These are phyloP conservation scores for Psettodes erumei DNA, from an alignment of 2,113 vertebrate species.

Conservation along the genomic window DNA sequence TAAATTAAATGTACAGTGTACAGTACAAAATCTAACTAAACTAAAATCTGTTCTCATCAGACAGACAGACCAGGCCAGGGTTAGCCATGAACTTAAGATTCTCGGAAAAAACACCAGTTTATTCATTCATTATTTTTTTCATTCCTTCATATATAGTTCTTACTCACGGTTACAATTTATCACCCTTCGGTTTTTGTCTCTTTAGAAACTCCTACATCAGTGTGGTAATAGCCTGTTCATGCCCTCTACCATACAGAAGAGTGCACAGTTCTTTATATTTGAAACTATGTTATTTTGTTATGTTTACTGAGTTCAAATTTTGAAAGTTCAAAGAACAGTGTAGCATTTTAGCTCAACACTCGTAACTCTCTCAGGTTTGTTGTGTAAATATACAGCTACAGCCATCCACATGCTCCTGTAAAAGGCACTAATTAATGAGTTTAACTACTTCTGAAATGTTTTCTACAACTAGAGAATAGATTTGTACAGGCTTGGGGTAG, in stretches of 20 bases:
- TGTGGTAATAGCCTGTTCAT: not conserved
- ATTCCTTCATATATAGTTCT: constrained; percentile 30
- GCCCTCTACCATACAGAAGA: not conserved
- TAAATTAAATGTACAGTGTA: no score
- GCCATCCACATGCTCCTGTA: not conserved
- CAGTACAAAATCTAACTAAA: no score
- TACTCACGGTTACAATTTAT: not conserved
- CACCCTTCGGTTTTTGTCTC: no score
- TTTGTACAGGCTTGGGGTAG: not conserved
- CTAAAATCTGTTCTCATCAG: constrained; percentile 1
- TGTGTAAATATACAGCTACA: not conserved
- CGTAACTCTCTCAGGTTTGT: not conserved
- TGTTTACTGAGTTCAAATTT: no score
- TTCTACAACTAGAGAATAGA: not conserved
- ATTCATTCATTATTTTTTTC: constrained; percentile 16
- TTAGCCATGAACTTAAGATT: not conserved
- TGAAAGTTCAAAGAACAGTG: no score
- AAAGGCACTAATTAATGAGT: not conserved
- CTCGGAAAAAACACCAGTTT: not conserved
- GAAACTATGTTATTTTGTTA: not conserved
- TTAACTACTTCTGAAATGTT: not conserved
- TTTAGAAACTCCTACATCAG: constrained; percentile 9
- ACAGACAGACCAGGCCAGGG: not conserved
- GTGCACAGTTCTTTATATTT: not conserved
- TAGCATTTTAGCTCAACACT: no score